A percentile compares a stretch with the other conserved stretches of the same genome.
Conservation (phyloP, 37 sponge, comb jelly and placozoan species). For the Geodia barretti region DNA sequence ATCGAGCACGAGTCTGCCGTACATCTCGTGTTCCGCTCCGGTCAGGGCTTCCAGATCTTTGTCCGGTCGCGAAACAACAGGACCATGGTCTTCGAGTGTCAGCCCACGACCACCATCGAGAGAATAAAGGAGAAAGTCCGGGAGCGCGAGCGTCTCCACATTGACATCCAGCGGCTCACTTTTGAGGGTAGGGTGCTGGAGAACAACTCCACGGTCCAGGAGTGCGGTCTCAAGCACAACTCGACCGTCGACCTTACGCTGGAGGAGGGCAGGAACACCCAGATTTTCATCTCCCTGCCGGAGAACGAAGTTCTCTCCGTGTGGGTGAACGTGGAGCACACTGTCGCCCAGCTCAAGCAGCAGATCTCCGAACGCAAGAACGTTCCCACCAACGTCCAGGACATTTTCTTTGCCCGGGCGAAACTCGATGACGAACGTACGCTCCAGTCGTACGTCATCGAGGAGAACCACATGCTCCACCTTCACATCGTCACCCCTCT, state of each 20-base stretch:
- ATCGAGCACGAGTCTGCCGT: conserved; percentile 82
- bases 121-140: conserved; percentile 10
- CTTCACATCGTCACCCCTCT: conserved; percentile 9
- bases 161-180: conserved; percentile 11
- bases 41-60: conserved; percentile 52
- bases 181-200: conserved; percentile 11
- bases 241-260: conserved; percentile 2
- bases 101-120: conserved; percentile 44
- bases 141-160: conserved; percentile 19
- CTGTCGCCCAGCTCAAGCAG: conserved; percentile 33
- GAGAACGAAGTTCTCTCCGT: conserved; percentile 8
- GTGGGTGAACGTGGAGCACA: conserved; percentile 36
- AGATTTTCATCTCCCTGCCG: conserved; percentile 32
- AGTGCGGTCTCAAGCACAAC: conserved; percentile 7
- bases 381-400: conserved; percentile 10
- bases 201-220: conserved; percentile 4
- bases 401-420: conserved; percentile 32
- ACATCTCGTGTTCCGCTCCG: conserved; percentile 76
- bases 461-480: conserved; percentile 38
- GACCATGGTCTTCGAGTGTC: conserved; percentile 15
- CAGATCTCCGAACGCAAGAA: conserved; percentile 2
- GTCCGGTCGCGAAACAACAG: conserved; percentile 16
- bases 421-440: conserved; percentile 20
- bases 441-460: conserved; percentile 32
- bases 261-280: conserved; percentile 18